Base-by-base conservation (phyloP, 2,113 vertebrate species). In the Engystomops pustulosus region DNA sequence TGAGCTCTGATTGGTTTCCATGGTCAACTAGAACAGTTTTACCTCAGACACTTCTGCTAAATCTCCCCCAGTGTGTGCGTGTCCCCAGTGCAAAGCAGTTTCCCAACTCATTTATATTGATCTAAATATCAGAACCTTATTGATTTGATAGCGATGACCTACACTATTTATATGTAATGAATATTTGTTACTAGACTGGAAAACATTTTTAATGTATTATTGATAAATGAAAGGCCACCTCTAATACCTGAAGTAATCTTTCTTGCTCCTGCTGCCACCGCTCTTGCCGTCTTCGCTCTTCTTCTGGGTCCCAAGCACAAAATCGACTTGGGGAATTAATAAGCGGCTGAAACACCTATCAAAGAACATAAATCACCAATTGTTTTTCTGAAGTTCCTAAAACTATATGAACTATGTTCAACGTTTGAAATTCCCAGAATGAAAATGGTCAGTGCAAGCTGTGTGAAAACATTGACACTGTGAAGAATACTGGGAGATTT, bases 191-290 rank as follows among this genome's bases (percentile, higher is more conserved):
- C n/a, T 30, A 62, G 27, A 9, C 6, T n/a, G n/a, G 53, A n/a
- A 30, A 30, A 62, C 9, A n/a, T 3, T 3, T 62, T 62, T 62
- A 17, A 32, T 32, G 60, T 30, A 30, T 32, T 1, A 17, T 32
- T 12, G 9, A 2, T 18, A 18, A 34, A 34, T 20, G 20, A 67
- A 67, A 8, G 0, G 3, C 14, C 7, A 10, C 15, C n/a, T 67
- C 62, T 15, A 34, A 36, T 80, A 99, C 98, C 97, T 99, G 97
- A 89, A 99, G 97, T 88, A 96, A 89, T 85, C 96, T 96, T 60
- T 98, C 97, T 90, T 99, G 98, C 87, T 98, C 97, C 87, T 95
- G 95, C 87, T 99, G 98, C 98, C 98, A 99, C 86, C 94, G 96
- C 87, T 98, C 94, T 91, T 99, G 97, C 49, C 97, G 94, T 89